Base-by-base conservation (phyloP, 2,888 invertebrate genomes). In the Agrotis exclamationis region DNA sequence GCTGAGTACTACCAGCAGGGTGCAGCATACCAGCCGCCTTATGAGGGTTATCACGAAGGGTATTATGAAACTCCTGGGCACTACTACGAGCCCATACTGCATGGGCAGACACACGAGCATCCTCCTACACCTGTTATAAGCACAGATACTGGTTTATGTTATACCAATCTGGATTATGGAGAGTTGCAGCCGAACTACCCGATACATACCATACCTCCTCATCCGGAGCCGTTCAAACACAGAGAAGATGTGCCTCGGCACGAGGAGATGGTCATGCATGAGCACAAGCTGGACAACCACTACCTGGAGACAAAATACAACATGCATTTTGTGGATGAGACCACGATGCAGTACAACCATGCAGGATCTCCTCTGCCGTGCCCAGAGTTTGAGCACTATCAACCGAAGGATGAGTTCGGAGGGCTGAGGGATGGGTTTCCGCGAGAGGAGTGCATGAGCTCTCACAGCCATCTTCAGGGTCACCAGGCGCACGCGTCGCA, bases 151-250 rank as follows among this genome's bases (percentile, higher is more conserved):
- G 99, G 99, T 0, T 96, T 99, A 73, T 98, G 98, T 92, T 99
- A 99, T 92, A 99, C 99, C 0, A 99, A 99, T 91, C 94, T 99
- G 86, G 99, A 99, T 92, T 98, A 98, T 87, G 97, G 97, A 5
- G 88, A 96, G 74, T 79, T 94, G 70, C 94, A 94, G 85, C 92
- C 96, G 45, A 93, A 93, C 74, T 96, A 96, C 71, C 97, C 97
- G 45, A 94, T 97, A 57, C 96, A 97, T 76, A 92, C 96, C 9
- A 86, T 97, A 54, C 96, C 96, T 57, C 96, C 97, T 73, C 96
- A 97, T 78, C 96, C 96, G 0, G 96, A 96, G 53, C 93, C 90
- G 81, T 92, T 93, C 69, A 96, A 97, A 70, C 94, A 96, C 69
- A 92, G 96, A 51, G 96, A 97, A 76, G 97, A 97, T 16, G 94